phyloP scores from a whole-genome alignment of 2,113 vertebrate species.

The Noctilio leporinus region DNA sequence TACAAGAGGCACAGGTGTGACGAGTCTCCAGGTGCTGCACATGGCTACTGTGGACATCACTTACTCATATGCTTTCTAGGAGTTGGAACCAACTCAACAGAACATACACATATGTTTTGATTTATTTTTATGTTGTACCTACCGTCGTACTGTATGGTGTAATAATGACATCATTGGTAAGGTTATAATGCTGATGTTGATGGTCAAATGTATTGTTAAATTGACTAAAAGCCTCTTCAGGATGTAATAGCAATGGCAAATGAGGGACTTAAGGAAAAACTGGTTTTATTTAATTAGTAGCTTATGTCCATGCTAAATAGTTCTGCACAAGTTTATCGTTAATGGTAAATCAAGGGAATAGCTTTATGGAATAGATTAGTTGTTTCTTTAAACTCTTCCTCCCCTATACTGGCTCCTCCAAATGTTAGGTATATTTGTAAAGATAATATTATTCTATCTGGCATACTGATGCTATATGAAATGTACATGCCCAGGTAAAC shows the following conservation, averaged over 20 bases:
- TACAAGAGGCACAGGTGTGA: background rate
- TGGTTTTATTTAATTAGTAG: background rate
- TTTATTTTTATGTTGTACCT: background rate
- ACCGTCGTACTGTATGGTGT: background rate
- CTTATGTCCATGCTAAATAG: background rate
- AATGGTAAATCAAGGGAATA: background rate
- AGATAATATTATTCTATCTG: background rate
- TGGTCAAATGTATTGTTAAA: background rate
- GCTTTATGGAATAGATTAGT: background rate
- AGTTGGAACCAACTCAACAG: background rate
- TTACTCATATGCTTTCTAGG: background rate
- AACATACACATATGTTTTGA: background rate
- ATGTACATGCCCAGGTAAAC: background rate
- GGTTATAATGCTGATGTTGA: background rate
- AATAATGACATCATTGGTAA: background rate
- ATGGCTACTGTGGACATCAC: background rate
- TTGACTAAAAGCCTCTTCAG: background rate
- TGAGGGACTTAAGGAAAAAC: background rate
- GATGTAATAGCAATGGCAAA: background rate
- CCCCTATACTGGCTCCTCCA: background rate
- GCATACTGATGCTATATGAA: background rate
- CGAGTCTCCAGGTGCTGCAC: background rate
- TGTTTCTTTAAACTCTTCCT: background rate
- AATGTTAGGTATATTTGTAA: background rate
- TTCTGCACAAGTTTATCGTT: background rate